Conservation (phyloP, 2,113 vertebrate species). For the Butorides virescens region DNA sequence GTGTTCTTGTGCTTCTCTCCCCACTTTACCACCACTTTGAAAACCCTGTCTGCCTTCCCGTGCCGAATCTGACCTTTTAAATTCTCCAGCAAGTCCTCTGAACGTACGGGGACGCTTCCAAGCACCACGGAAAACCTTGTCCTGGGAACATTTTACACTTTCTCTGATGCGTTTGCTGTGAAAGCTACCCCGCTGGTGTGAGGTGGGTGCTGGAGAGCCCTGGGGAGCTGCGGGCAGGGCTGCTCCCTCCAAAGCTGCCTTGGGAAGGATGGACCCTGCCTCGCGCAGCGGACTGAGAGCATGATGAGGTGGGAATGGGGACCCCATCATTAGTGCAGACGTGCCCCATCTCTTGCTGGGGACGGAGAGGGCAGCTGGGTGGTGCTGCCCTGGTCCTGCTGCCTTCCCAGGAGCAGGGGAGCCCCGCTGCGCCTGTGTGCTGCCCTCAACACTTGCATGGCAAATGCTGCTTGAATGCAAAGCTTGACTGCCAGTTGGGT, state of each 20-base stretch:
- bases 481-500: not conserved
- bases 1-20: not conserved
- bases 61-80: not conserved
- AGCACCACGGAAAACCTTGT: not conserved
- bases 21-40: not conserved
- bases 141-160: not conserved
- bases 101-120: not conserved
- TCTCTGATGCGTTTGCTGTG: not conserved
- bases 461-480: fast-evolving
- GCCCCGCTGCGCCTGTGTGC: fast-evolving
- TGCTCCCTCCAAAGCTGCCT: not conserved
- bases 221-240: not conserved
- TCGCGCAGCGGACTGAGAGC: fast-evolving
- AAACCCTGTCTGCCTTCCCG: not conserved
- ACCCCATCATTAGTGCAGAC: not conserved
- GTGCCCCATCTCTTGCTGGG: not conserved
- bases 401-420: fast-evolving
- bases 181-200: not conserved
- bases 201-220: not conserved
- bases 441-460: fast-evolving
- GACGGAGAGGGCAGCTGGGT: not conserved
- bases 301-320: not conserved
- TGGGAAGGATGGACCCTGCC: fast-evolving
- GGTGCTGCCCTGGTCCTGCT: not conserved
- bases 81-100: not conserved